phyloP scores from a whole-genome alignment of 2,888 invertebrate genomes.

The Caenorhabditis afra region DNA sequence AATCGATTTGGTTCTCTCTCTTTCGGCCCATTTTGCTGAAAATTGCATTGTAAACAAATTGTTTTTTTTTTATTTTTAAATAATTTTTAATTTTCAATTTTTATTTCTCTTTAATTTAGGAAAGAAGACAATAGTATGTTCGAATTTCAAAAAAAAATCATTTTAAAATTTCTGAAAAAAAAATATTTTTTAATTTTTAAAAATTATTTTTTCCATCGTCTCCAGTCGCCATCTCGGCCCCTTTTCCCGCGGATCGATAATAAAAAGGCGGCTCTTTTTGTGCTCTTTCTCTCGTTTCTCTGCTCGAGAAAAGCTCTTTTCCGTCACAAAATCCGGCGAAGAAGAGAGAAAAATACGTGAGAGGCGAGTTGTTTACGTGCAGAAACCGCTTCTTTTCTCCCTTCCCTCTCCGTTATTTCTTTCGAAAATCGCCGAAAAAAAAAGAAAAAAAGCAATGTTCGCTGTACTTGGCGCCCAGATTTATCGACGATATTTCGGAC shows the following conservation, averaged over 20 bases:
- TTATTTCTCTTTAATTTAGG: background rate
- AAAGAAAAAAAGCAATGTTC: constrained; percentile 34
- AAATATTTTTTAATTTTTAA: constrained; percentile 1
- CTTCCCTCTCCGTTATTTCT: constrained; percentile 28
- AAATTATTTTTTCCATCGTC: background rate
- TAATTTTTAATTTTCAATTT: background rate
- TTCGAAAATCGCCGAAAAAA: constrained; percentile 5
- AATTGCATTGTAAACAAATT: background rate
- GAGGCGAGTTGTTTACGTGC: constrained; percentile 52
- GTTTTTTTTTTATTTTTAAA: background rate
- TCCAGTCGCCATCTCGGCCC: background rate
- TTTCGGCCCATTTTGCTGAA: background rate
- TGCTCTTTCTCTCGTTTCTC: too few species aligned
- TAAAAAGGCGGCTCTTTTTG: background rate
- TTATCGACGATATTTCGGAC: constrained; percentile 52
- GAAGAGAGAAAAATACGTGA: constrained; percentile 37
- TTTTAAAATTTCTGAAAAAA: constrained; percentile 1
- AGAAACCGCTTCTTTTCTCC: constrained; percentile 34
- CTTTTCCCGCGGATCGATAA: constrained; percentile 14
- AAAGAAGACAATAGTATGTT: too few species aligned
- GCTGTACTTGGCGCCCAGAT: constrained; percentile 47
- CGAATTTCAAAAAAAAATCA: too few species aligned
- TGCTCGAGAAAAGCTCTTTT: too few species aligned
- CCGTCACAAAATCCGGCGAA: constrained; percentile 7
- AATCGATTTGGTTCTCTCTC: background rate